phyloP scores from a whole-genome alignment of 2,113 vertebrate genomes.

The Myodes glareolus region DNA sequence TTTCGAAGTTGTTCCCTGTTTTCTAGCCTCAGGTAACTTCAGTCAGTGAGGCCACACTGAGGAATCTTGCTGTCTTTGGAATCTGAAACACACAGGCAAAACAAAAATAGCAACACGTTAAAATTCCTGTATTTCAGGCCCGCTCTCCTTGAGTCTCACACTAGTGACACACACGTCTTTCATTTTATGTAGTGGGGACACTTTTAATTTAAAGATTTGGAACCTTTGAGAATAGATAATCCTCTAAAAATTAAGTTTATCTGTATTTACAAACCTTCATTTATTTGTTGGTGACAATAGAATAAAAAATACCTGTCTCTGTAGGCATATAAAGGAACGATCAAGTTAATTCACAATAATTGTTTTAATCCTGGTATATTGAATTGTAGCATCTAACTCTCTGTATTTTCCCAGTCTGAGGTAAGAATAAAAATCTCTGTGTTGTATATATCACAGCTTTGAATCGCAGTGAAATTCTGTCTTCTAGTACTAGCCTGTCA shows the following conservation, averaged over 20 bases:
- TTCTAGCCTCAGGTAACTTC: not conserved
- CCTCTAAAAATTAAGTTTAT: conserved; percentile 73
- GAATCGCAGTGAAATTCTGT: conserved; percentile 59
- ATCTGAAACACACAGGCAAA: not conserved
- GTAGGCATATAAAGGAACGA: conserved; percentile 59
- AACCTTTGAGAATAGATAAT: conserved; percentile 62
- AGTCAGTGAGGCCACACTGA: not conserved
- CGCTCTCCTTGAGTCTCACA: not conserved
- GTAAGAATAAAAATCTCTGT: conserved; percentile 68
- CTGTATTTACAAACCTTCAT: conserved; percentile 68
- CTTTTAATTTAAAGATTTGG: conserved; percentile 64
- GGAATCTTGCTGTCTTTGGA: conserved; percentile 35
- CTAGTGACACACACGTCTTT: not conserved
- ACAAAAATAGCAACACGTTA: conserved; percentile 2
- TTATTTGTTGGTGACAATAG: conserved; percentile 60
- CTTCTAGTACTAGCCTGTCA: conserved; percentile 34
- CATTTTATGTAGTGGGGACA: conserved; percentile 21
- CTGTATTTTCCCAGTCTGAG: conserved; percentile 66
- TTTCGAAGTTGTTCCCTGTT: conserved; percentile 3
- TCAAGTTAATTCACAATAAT: conserved; percentile 75
- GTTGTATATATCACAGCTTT: conserved; percentile 24
- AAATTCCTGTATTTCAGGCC: not conserved
- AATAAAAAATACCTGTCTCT: conserved; percentile 9
- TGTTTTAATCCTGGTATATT: conserved; percentile 76
- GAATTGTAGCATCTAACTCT: conserved; percentile 76